phyloP scores from a whole-genome alignment of 2,888 invertebrate genomes.

The Agelastica alni region DNA sequence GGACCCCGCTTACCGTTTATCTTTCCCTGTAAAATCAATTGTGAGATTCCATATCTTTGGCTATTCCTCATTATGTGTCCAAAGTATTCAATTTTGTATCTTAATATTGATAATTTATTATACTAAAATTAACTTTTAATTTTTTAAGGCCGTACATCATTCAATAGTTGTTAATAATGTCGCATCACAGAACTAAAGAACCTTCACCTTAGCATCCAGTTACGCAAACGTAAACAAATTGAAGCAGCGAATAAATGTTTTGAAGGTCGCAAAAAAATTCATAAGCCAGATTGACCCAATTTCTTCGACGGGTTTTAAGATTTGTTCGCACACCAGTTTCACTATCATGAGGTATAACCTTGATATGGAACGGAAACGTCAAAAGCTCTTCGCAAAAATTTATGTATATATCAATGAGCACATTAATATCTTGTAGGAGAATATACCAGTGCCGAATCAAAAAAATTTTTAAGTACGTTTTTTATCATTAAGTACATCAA shows the following conservation, averaged over 20 bases:
- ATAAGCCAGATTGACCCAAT: conserved; percentile 11
- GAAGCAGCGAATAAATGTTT: conserved; percentile 3
- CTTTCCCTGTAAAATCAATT: too few relatives aligned
- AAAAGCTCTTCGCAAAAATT: conserved; percentile 44
- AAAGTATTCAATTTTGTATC: too few relatives aligned
- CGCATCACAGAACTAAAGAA: not conserved
- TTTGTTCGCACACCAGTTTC: conserved; percentile 1
- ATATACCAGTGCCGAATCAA: too few relatives aligned
- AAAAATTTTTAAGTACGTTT: too few relatives aligned
- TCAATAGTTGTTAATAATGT: not conserved
- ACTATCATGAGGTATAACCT: conserved; percentile 21
- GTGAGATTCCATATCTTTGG: too few relatives aligned
- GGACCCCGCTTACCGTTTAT: too few relatives aligned
- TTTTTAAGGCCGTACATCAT: too few relatives aligned
- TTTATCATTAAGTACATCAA: too few relatives aligned
- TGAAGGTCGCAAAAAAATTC: conserved; percentile 15
- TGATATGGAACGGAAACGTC: conserved; percentile 46
- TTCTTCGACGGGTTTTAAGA: conserved; percentile 2
- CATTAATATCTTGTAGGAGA: conserved; percentile 32
- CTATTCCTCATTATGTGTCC: too few relatives aligned
- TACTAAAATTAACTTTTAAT: too few relatives aligned
- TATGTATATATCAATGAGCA: conserved; percentile 26
- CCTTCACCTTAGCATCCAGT: conserved; percentile 20
- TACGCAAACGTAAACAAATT: conserved; percentile 16
- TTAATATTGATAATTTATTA: too few relatives aligned